Evolutionary conservation across 2,888 invertebrate genomes (phyloP), one percentile per base, ranked within the genome.

Genomic region (Megaustenia siamemsis): DNA sequence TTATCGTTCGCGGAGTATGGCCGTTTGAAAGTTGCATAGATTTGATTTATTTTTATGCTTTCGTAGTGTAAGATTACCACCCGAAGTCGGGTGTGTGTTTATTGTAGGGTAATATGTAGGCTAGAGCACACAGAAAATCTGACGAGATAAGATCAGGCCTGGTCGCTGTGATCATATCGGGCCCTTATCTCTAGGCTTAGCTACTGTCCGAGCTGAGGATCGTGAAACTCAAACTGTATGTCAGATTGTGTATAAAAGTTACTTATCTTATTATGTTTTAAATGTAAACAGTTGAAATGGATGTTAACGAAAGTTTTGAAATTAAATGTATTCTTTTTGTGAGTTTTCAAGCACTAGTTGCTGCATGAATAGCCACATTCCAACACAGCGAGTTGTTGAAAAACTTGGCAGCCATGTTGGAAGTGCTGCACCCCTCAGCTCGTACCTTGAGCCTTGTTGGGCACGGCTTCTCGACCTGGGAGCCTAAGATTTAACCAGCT

Each of bases 401-500:
- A 60, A 49, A 86, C 83, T 73, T 45, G 89, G 89, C 90, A 90
- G 90, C 90, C 90, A 90, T 90, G 86, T 90, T 89, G 89, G 85
- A 89, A 88, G 68, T 24, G 81, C 83, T 83, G 43, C 71, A 82
- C 83, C 82, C 73, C 60, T 43, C 12, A 12, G 38, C 53, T n/a
- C n/a, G n/a, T n/a, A n/a, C n/a, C n/a, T n/a, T n/a, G n/a, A n/a
- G n/a, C n/a, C n/a, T n/a, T n/a, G n/a, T n/a, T n/a, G n/a, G n/a
- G n/a, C n/a, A n/a, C n/a, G n/a, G n/a, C n/a, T n/a, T n/a, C n/a
- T n/a, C n/a, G n/a, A n/a, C n/a, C n/a, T n/a, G n/a, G n/a, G n/a
- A n/a, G n/a, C n/a, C n/a, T n/a, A n/a, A n/a, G n/a, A n/a, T n/a
- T n/a, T n/a, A n/a, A n/a, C n/a, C n/a, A n/a, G n/a, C n/a, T n/a